These are phyloP conservation scores for Machaerirhynchus nigripectus DNA, from an alignment of 2,113 vertebrate genomes.

Conservation along the genomic window DNA sequence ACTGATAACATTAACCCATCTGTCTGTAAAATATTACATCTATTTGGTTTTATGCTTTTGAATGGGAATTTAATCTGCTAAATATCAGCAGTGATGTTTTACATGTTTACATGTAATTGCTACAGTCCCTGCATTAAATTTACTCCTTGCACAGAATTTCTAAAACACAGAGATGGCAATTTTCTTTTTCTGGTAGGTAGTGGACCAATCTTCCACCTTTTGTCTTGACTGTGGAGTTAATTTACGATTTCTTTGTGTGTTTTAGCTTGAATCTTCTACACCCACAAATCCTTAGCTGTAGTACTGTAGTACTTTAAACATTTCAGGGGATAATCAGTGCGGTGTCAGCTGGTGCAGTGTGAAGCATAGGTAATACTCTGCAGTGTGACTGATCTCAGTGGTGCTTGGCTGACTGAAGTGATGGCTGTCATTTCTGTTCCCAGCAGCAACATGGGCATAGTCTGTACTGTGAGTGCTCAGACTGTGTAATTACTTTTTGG, in stretches of 20 bases:
- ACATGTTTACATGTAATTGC: not conserved
- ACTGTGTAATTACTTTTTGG: not conserved
- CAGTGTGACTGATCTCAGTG: not conserved
- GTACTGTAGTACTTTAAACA: not conserved
- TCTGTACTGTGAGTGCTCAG: not conserved
- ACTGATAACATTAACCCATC: not conserved
- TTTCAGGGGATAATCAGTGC: not conserved
- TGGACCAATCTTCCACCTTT: not conserved
- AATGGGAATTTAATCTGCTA: not conserved
- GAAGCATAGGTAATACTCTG: not conserved
- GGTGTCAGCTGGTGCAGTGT: not conserved
- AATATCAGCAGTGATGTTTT: not conserved
- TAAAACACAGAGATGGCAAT: not conserved
- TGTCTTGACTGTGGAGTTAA: not conserved
- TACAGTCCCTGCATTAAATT: not conserved
- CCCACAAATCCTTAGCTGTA: not conserved
- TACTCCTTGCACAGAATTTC: not conserved
- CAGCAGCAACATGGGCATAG: not conserved
- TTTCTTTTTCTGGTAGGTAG: not conserved
- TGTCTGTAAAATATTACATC: not conserved
- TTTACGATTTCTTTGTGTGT: not conserved
- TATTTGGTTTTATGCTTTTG: not conserved
- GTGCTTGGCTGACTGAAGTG: not conserved
- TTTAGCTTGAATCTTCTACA: not conserved
- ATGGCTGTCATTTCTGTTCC: constrained; percentile 43